A percentile compares a stretch with the other conserved stretches of the same genome.
Evolutionary conservation across 2,797 vertebrate genomes (phyloP).

Genomic region (Denticeps clupeoides): DNA sequence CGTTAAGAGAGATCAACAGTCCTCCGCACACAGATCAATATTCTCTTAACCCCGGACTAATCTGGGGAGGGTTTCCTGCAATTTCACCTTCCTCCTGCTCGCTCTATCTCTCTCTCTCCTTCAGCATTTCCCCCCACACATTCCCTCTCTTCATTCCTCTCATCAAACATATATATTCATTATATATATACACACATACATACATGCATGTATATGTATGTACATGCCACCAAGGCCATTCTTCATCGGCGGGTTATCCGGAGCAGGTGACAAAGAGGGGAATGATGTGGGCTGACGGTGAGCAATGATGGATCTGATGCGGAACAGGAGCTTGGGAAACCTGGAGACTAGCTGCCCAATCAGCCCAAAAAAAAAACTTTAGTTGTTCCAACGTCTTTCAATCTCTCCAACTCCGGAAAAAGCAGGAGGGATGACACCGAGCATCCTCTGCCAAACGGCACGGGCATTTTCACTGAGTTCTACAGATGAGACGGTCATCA

Average conservation of each 20-base stretch:
- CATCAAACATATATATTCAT: too few relatives aligned
- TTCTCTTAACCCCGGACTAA: conserved; percentile 92
- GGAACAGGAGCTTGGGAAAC: conserved; percentile 63
- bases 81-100: conserved; percentile 75
- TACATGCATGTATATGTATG: conserved; percentile 34
- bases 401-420: too few relatives aligned
- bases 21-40: conserved; percentile 97
- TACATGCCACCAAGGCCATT: conserved; percentile 78
- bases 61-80: conserved; percentile 77
- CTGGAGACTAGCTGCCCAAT: conserved; percentile 77
- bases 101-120: conserved; percentile 34
- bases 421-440: too few relatives aligned
- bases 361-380: too few relatives aligned
- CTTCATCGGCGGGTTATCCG: conserved; percentile 81
- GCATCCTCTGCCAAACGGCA: too few relatives aligned
- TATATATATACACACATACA: too few relatives aligned
- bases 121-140: conserved; percentile 33
- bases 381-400: too few relatives aligned
- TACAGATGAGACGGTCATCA: too few relatives aligned
- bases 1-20: conserved; percentile 95
- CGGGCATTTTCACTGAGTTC: too few relatives aligned
- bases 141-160: conserved; percentile 58
- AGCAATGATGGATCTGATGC: conserved; percentile 86
- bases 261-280: conserved; percentile 80
- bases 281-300: conserved; percentile 80